Base-by-base conservation (phyloP, 2,888 invertebrate species). In the Pyrrhia umbra region DNA sequence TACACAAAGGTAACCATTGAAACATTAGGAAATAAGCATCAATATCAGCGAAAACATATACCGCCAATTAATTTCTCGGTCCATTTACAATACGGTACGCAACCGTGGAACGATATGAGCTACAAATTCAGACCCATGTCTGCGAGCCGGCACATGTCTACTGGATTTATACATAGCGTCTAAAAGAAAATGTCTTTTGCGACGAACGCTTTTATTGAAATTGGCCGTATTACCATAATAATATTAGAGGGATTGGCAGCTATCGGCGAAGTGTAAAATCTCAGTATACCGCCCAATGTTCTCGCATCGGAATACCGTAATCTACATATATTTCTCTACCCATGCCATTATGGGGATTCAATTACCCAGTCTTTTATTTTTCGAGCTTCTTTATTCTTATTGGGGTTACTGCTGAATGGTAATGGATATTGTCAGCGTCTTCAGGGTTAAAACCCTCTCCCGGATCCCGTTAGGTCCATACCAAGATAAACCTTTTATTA, bases 201-300 rank as follows among this genome's bases (percentile, higher is more conserved):
- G 83, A 87, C 85, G 89, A 90, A 90, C 89, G 91, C 92, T 93
- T 93, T 94, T 93, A 94, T 94, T 93, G 93, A 92, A 94, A 94
- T 93, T 93, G 93, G 89, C 83, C 85, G 88, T 88, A 94, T 94
- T 94, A 92, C 90, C 94, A 94, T 94, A 94, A 94, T 94, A 92
- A 91, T 94, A 94, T 93, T 91, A 94, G 89, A 92, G 89, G 92
- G 92, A 93, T 94, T 93, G 93, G 93, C 92, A 92, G 90, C 90
- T 89, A 92, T 91, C 89, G 89, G 83, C 89, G 87, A 85, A 89
- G 91, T 90, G 92, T 92, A 90, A 92, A 92, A 92, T 91, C 91
- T 92, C 88, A 87, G 90, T 86, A 87, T 87, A 88, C 87, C 85
- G 88, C 87, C 85, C 88, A 82, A 87, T 87, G 90, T 90, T 91